Base-by-base conservation (phyloP, 2,797 vertebrate genomes). In the Anniella stebbinsi region DNA sequence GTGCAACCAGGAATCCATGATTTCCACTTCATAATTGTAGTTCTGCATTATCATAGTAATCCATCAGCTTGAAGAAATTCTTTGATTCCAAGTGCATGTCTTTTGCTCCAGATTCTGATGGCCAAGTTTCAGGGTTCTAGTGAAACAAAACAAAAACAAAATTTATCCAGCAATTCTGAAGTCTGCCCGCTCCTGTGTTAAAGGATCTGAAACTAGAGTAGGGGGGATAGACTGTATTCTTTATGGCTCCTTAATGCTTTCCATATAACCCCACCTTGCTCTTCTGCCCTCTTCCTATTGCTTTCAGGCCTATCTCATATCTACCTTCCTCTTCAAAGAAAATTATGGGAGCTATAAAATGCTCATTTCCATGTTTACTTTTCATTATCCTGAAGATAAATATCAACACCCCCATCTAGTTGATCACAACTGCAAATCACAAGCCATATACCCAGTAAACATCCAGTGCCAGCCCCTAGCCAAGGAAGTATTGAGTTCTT, bases 11-110 rank as follows among this genome's bases (percentile, higher is more conserved):
- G 54, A 54, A 51, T 21, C 81, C 30, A 51, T 33, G 67, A 33
- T 57, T 82, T 41, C 67, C 80, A n/a, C 18, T 82, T 88, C 78
- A 63, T 82, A 88, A 73, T 45, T 88, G 67, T 30, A 66, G 41
- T 77, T 89, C n/a, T 84, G 23, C n/a, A 54, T 28, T 84, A 77
- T 23, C 17, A 38, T 36, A 30, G n/a, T 13, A 67, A 38, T 70
- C 23, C 72, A 63, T 18, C 73, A 76, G 72, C 38, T 63, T 38
- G 33, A 87, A 70, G 45, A 70, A 66, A 77, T 77, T 66, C 54
- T 57, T 57, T 57, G 11, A 57, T 57, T 57, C 54, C 15, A 15
- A 57, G 54, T 57, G 54, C 3, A 57, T 57, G 54, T 57, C 54
- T 57, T 57, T 57, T 57, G 54, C 54, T 12, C 54, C 54, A 57